These are phyloP conservation scores for Archivesica marissinica DNA, from an alignment of 1,140 invertebrate genomes.

Conservation along the genomic window DNA sequence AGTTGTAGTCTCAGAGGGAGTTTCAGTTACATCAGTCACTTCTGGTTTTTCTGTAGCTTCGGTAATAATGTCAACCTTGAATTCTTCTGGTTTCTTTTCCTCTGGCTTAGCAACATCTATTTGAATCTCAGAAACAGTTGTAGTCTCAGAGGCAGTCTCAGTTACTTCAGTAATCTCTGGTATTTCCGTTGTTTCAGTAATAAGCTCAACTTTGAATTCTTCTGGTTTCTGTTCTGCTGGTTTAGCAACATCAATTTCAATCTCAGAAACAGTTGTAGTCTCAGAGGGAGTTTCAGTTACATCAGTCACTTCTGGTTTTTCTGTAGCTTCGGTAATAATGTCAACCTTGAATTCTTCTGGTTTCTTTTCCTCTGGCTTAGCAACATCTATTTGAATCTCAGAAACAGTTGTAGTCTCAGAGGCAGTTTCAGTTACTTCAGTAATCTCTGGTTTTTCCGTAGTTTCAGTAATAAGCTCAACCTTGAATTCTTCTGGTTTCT, in stretches of 20 bases:
- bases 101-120: no score
- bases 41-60: no score
- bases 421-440: conserved; percentile 42
- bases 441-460: conserved; percentile 31
- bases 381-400: conserved; percentile 71
- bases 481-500: conserved; percentile 64
- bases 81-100: no score
- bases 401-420: conserved; percentile 17
- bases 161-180: conserved; percentile 60
- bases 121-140: conserved; percentile 55
- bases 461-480: conserved; percentile 29
- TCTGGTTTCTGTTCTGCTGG: conserved; percentile 54
- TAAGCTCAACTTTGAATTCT: conserved; percentile 61
- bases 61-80: no score
- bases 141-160: conserved; percentile 20
- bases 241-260: conserved; percentile 58
- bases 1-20: no score
- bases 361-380: conserved; percentile 57
- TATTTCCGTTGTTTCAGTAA: conserved; percentile 59
- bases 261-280: no score
- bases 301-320: conserved; percentile 64
- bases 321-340: conserved; percentile 63
- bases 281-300: no score
- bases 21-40: no score
- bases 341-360: conserved; percentile 66